Percentiles rank a stretch among this genome's conserved stretches.
Conservation (phyloP, 1,140 invertebrate species). For the Battus philenor region DNA sequence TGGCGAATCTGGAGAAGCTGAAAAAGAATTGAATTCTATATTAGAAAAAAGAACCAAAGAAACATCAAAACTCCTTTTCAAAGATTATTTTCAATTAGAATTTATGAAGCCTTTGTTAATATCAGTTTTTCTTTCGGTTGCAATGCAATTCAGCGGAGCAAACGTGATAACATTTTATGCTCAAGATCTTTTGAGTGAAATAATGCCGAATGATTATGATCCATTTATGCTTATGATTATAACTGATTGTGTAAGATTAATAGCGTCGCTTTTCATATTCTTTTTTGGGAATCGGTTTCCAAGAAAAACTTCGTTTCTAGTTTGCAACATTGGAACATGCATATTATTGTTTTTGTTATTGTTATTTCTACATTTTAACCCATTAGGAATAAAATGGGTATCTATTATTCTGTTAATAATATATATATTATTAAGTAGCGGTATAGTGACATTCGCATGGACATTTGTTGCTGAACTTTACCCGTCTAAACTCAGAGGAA, state of each 20-base stretch:
- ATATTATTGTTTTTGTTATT: slow-evolving; percentile 30
- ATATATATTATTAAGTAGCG: slow-evolving; percentile 33
- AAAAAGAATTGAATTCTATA: slow-evolving; percentile 30
- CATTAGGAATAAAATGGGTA: slow-evolving; percentile 32
- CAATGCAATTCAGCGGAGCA: slow-evolving; percentile 38
- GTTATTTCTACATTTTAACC: slow-evolving; percentile 27
- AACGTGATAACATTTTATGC: slow-evolving; percentile 44
- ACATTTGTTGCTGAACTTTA: slow-evolving; percentile 56
- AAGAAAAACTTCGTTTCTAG: slow-evolving; percentile 30
- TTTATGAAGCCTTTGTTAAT: slow-evolving; percentile 32
- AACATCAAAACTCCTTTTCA: slow-evolving; percentile 16
- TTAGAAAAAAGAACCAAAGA: slow-evolving; percentile 30
- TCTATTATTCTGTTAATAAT: slow-evolving; percentile 33
- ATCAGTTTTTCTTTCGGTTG: slow-evolving; percentile 19
- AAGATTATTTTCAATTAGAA: slow-evolving; percentile 24
- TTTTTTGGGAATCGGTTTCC: slow-evolving; percentile 33
- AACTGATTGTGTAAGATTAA: slow-evolving; percentile 28
- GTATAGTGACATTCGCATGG: slow-evolving; percentile 34
- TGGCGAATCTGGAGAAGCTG: slow-evolving; percentile 23
- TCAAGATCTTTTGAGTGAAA: slow-evolving; percentile 34
- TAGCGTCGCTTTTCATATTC: slow-evolving; percentile 26
- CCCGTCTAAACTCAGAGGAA: slow-evolving; percentile 42
- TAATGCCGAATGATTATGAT: slow-evolving; percentile 34
- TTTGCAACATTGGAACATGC: slow-evolving; percentile 28
- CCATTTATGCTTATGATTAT: slow-evolving; percentile 34